These are phyloP conservation scores for Drosophila austrosaltans DNA, from an alignment of 2,888 invertebrate species.

Conservation along the genomic window DNA sequence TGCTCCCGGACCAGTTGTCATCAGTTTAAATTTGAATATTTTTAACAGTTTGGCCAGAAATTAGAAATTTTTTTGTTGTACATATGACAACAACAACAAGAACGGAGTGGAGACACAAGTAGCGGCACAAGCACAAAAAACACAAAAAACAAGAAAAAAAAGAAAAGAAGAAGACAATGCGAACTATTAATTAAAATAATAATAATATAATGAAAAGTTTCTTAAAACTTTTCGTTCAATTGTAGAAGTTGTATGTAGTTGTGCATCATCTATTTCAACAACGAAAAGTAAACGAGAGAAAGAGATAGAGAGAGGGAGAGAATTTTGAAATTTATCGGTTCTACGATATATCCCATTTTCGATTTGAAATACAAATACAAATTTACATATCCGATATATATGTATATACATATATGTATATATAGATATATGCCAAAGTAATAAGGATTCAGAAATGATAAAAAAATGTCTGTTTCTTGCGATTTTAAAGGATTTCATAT, in stretches of 20 bases:
- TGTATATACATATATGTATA: background rate
- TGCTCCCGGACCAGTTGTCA: conserved; percentile 55
- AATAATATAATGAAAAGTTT: conserved; percentile 44
- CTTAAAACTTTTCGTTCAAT: conserved; percentile 47
- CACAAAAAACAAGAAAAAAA: background rate
- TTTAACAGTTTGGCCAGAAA: conserved; percentile 65
- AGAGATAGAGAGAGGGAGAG: no score
- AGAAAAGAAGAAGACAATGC: background rate
- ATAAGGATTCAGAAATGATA: no score
- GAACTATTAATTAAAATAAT: conserved; percentile 1
- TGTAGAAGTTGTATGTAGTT: conserved; percentile 55
- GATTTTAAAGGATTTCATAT: no score
- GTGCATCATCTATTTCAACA: conserved; percentile 62
- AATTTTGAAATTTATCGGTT: conserved; percentile 21
- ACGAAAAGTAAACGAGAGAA: conserved; percentile 69
- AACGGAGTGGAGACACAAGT: conserved; percentile 36
- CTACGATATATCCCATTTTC: conserved; percentile 13
- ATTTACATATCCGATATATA: conserved; percentile 4
- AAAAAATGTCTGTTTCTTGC: no score
- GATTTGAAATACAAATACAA: background rate
- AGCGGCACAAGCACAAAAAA: background rate
- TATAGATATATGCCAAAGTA: no score
- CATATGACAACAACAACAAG: conserved; percentile 58
- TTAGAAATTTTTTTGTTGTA: conserved; percentile 61
- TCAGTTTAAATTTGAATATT: conserved; percentile 74